These are phyloP conservation scores for Azemiops feae DNA, from an alignment of 2,113 vertebrate genomes.

Conservation along the genomic window DNA sequence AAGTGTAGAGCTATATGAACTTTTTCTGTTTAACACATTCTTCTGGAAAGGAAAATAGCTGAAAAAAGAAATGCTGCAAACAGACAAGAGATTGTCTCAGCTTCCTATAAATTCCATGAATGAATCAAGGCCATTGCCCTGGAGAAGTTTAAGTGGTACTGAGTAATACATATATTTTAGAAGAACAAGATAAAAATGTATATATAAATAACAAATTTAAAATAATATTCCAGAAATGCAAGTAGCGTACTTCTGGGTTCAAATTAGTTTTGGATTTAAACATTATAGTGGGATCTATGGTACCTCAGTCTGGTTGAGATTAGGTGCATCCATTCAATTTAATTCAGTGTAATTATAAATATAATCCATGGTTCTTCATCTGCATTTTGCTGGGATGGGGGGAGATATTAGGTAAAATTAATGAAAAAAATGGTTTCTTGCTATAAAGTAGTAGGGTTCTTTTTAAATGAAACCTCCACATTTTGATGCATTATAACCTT, in stretches of 20 bases:
- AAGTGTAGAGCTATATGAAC: background rate
- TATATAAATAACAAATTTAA: background rate
- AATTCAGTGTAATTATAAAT: background rate
- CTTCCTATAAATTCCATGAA: background rate
- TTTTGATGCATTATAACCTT: background rate
- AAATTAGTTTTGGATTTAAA: background rate
- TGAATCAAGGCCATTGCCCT: background rate
- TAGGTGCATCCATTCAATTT: background rate
- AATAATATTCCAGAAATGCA: background rate
- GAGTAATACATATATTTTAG: background rate
- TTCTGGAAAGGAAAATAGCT: background rate
- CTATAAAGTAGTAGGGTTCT: background rate
- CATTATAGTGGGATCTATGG: background rate
- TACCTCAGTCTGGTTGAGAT: background rate
- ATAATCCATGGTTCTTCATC: background rate
- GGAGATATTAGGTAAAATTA: background rate
- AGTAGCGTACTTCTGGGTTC: background rate
- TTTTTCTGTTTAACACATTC: background rate
- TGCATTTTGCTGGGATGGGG: background rate
- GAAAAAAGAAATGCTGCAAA: background rate
- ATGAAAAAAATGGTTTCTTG: background rate
- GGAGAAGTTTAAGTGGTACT: background rate
- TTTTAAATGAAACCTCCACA: background rate
- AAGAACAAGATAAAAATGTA: background rate
- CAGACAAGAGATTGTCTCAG: background rate